Evolutionary conservation across 2,888 invertebrate genomes (phyloP).

Genomic region (Coecobrya sp.): DNA sequence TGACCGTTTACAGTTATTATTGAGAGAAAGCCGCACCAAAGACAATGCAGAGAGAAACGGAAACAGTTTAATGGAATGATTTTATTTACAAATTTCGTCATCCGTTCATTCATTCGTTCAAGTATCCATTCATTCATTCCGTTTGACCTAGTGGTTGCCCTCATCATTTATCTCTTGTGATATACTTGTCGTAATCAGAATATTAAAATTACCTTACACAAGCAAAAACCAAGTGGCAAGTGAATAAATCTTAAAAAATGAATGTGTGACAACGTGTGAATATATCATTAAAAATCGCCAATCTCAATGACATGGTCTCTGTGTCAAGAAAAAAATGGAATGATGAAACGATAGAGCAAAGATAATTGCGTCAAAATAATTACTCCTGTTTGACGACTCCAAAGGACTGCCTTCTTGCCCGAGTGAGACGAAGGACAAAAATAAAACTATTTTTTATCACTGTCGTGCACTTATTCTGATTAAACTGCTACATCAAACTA

Average conservation of each 20-base stretch:
- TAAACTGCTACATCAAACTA: constrained; percentile 4
- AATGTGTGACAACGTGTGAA: constrained; percentile 79
- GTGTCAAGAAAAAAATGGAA: constrained; percentile 20
- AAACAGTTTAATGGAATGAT: neutral
- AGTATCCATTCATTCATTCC: constrained; percentile 60
- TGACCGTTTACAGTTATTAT: constrained; percentile 5
- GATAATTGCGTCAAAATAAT: constrained; percentile 36
- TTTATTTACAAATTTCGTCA: constrained; percentile 1
- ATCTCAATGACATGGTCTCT: constrained; percentile 38
- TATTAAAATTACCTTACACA: constrained; percentile 72
- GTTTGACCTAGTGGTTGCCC: constrained; percentile 72
- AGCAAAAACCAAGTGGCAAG: constrained; percentile 44
- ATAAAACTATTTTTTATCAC: constrained; percentile 48
- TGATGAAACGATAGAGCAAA: constrained; percentile 20
- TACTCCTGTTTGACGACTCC: constrained; percentile 2
- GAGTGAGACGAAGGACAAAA: constrained; percentile 16
- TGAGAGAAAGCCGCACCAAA: constrained; percentile 8
- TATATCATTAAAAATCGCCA: constrained; percentile 71
- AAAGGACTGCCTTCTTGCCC: neutral
- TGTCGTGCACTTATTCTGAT: constrained; percentile 19
- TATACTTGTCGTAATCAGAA: neutral
- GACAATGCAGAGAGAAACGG: neutral
- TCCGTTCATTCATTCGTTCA: constrained; percentile 60
- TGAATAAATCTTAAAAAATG: constrained; percentile 49
- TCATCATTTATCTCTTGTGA: constrained; percentile 14